A percentile compares a stretch with the other conserved stretches of the same genome.
Conservation (phyloP, 2,797 vertebrate species). For the Xenentodon cancila region DNA sequence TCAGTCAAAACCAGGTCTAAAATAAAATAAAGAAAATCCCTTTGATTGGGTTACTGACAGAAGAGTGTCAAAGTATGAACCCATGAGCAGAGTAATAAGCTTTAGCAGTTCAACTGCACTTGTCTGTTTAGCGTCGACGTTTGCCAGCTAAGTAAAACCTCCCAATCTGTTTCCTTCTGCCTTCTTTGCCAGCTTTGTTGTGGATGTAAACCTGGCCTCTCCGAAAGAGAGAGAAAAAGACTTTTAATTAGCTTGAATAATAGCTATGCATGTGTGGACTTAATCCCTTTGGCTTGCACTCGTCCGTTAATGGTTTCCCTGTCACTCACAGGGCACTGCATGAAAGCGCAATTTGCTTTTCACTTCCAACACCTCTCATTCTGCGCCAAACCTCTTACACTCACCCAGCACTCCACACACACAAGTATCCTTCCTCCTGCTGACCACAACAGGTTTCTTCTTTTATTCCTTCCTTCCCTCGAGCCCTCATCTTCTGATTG, state of each 20-base stretch:
- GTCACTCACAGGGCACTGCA: conserved; percentile 81
- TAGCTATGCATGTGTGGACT: conserved; percentile 83
- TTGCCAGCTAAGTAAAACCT: conserved; percentile 71
- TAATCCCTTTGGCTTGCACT: conserved; percentile 81
- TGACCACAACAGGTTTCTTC: conserved; percentile 57
- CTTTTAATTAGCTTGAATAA: conserved; percentile 86
- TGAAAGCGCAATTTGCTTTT: conserved; percentile 82
- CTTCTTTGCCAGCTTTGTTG: conserved; percentile 79
- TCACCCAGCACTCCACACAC: conserved; percentile 46
- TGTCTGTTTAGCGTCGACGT: conserved; percentile 55
- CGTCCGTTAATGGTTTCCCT: conserved; percentile 85
- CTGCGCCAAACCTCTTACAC: conserved; percentile 38
- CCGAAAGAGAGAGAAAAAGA: conserved; percentile 35
- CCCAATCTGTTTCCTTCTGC: conserved; percentile 79
- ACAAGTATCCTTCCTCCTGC: conserved; percentile 63
- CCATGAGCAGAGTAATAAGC: no score
- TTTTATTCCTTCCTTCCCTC: conserved; percentile 40
- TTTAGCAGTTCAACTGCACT: background rate
- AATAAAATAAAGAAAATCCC: no score
- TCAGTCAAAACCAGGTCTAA: no score
- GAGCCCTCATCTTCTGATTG: conserved; percentile 50
- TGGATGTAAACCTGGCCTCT: conserved; percentile 78
- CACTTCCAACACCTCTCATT: conserved; percentile 74
- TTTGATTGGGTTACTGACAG: no score
- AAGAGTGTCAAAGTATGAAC: no score